A percentile compares a stretch with the other conserved stretches of the same genome.
Evolutionary conservation across 2,888 invertebrate genomes (phyloP).

Genomic region (Gnatocerus cornutus): DNA sequence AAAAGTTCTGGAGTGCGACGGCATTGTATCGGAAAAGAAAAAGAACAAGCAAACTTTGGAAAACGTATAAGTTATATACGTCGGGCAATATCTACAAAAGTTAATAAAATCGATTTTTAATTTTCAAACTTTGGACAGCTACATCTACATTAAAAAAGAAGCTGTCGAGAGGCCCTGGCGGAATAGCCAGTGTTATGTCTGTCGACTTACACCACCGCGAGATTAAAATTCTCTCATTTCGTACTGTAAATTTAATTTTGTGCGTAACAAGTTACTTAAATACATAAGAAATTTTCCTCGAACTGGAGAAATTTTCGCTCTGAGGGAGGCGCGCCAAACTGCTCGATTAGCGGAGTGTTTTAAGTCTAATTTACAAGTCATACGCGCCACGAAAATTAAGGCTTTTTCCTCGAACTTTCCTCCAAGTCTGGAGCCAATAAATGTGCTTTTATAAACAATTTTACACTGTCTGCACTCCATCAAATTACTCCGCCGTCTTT

Average conservation of each 20-base stretch:
- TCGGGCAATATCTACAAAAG: conserved; percentile 14
- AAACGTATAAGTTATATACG: conserved; percentile 26
- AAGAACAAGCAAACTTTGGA: neutral
- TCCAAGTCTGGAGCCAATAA: too few species aligned
- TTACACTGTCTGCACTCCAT: too few species aligned
- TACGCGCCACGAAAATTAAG: neutral
- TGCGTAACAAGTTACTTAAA: conserved; percentile 15
- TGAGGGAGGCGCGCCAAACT: conserved; percentile 3
- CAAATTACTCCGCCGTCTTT: neutral
- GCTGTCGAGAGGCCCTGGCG: conserved; percentile 1
- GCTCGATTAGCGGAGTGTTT: conserved; percentile 16
- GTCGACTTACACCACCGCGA: neutral
- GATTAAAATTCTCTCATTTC: conserved; percentile 28
- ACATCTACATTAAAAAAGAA: conserved; percentile 35
- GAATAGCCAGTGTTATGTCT: conserved; percentile 6
- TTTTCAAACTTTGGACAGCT: conserved; percentile 33
- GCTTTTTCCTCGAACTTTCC: conserved; percentile 7
- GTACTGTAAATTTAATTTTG: conserved; percentile 12
- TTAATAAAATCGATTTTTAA: conserved; percentile 41
- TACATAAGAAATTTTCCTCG: conserved; percentile 17
- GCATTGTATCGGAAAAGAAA: conserved; percentile 14
- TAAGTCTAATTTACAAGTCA: conserved; percentile 19
- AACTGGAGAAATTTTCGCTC: neutral
- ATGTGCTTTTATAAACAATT: too few species aligned
- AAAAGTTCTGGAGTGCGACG: conserved; percentile 5